phyloP scores from a whole-genome alignment of 2,797 vertebrate genomes.

The Apodemus agrarius region DNA sequence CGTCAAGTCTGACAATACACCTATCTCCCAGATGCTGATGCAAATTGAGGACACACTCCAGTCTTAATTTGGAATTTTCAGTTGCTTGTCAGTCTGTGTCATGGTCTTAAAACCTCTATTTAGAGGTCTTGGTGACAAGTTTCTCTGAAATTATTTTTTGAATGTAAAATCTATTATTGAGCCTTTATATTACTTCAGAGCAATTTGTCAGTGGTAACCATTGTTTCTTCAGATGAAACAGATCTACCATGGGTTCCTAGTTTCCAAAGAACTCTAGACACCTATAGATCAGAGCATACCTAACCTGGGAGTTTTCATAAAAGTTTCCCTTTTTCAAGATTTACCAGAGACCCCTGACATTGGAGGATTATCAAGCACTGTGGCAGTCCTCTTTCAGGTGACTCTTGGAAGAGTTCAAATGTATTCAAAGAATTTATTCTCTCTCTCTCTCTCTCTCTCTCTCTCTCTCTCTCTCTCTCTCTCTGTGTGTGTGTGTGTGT shows the following conservation, averaged over 20 bases:
- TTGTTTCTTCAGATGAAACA: not conserved
- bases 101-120: slow-evolving; percentile 33
- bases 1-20: not conserved
- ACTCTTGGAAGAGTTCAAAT: not conserved
- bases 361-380: not conserved
- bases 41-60: not conserved
- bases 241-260: not conserved
- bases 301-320: not conserved
- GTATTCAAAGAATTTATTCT: not conserved
- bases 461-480: too few relatives aligned
- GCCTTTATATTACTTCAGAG: not conserved
- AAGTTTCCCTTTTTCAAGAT: not conserved
- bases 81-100: not conserved
- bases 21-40: not conserved
- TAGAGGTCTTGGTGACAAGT: slow-evolving; percentile 34
- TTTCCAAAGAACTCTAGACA: slow-evolving; percentile 16
- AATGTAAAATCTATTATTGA: slow-evolving; percentile 22
- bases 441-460: not conserved
- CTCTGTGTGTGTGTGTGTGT: not conserved
- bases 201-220: not conserved
- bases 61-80: slow-evolving; percentile 46
- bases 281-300: not conserved
- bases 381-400: not conserved
- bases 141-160: not conserved
- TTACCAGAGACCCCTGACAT: not conserved